Percentiles rank a stretch among this genome's conserved stretches.
phyloP scores from a whole-genome alignment of 2,113 vertebrate genomes.

The Oxyura jamaicensis region DNA sequence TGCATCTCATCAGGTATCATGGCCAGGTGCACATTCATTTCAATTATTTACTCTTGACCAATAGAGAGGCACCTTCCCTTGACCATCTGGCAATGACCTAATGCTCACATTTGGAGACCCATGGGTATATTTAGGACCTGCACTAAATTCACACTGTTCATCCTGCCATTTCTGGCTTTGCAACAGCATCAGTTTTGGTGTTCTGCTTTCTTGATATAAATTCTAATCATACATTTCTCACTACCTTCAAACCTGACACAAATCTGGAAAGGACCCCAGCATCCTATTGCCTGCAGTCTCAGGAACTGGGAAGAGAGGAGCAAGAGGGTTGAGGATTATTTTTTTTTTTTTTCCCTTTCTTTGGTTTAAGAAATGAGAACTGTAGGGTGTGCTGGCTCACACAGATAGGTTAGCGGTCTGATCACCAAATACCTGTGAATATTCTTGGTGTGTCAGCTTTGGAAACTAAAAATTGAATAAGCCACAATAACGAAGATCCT shows the following conservation, averaged over 20 bases:
- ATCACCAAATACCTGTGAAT: conserved; percentile 44
- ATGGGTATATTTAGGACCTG: not conserved
- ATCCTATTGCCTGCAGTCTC: not conserved
- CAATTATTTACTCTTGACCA: not conserved
- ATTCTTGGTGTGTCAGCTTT: not conserved
- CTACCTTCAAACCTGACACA: not conserved
- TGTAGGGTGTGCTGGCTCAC: not conserved
- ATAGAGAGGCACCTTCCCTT: not conserved
- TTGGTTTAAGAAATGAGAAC: not conserved
- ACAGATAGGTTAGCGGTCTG: conserved; percentile 43
- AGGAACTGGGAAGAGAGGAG: not conserved
- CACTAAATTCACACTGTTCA: not conserved
- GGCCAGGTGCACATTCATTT: not conserved
- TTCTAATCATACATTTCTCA: not conserved
- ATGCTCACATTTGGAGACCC: not conserved
- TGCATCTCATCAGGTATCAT: not conserved
- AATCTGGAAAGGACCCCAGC: not conserved
- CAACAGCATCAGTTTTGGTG: not conserved
- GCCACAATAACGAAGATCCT: conserved; percentile 23
- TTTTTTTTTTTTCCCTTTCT: not conserved
- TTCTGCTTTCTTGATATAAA: conserved; percentile 13
- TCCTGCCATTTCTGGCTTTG: not conserved
- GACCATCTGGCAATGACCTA: not conserved
- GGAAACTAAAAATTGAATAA: conserved; percentile 54
- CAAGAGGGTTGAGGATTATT: not conserved